These are phyloP conservation scores for Monomorium pharaonis DNA, from an alignment of 1,140 invertebrate species.

Conservation along the genomic window DNA sequence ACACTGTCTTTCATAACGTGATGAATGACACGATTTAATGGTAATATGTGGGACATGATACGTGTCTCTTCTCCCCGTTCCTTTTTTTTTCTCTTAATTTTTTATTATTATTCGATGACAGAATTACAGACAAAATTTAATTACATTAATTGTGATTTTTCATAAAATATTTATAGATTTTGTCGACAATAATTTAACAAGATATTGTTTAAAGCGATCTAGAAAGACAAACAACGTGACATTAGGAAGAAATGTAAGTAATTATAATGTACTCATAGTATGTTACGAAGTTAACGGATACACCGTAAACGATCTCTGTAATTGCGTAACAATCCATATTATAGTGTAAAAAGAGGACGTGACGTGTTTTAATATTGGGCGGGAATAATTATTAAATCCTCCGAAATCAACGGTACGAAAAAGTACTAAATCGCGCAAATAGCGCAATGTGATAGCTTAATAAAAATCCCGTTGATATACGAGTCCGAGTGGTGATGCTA, in stretches of 20 bases:
- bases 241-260: background rate
- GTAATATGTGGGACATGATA: background rate
- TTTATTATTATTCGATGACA: background rate
- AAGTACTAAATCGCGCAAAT: slow-evolving; percentile 29
- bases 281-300: background rate
- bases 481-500: background rate
- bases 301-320: background rate
- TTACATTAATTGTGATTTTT: background rate
- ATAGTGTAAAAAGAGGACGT: background rate
- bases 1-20: background rate
- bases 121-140: background rate
- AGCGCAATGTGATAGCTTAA: slow-evolving; percentile 49
- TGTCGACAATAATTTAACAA: background rate
- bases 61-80: background rate
- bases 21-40: background rate
- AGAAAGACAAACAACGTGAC: background rate
- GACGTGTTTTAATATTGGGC: slow-evolving; percentile 20
- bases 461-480: slow-evolving; percentile 42
- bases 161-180: background rate
- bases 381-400: slow-evolving; percentile 27
- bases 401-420: slow-evolving; percentile 31
- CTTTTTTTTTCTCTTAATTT: background rate
- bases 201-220: background rate
- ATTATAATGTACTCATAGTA: background rate
- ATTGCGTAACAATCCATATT: slow-evolving; percentile 11